Evolutionary conservation across 1,140 invertebrate species (phyloP), one percentile per base, ranked within the genome.

Genomic region (Schmidtea mediterranea): DNA sequence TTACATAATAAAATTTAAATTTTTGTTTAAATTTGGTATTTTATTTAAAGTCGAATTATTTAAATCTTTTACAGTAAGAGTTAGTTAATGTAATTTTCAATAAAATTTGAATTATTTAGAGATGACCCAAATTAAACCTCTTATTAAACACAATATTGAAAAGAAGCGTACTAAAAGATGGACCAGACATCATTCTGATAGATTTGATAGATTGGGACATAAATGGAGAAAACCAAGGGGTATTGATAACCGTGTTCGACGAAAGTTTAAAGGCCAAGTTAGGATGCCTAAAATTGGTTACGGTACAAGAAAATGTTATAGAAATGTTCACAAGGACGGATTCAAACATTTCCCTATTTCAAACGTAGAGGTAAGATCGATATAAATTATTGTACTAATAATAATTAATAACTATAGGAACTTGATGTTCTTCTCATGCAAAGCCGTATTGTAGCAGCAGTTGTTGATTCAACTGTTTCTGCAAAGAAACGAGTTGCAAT

Each of bases 231-330:
- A 82, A 69, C 82, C 82, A 0, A 82, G 82, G 64, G 83, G 92
- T 89, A 98, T 98, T 72, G 92, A 98, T 69, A 98, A 97, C 75
- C 76, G 89, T 71, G 89, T 97, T 9, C 75, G 92, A 55, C 78
- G 90, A 60, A 74, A 86, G 55, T 98, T 97, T 71, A 97, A 95
- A 76, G 92, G 92, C 21, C 84, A 94, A 63, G 87, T 80, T 62
- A 70, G 83, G 68, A 97, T 98, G 90, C 92, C 92, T 39, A 89
- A 79, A 60, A 92, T 98, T 71, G 92, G 90, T 77, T 97, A 94
- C 68, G 89, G 92, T 59, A 83, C 82, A 54, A 80, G 79, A 62
- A 80, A 82, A 61, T 80, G 78, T 58, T 90, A 84, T 36, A 77
- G 76, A 64, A 84, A 95, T 64, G 82, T 95, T 76, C 74, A 94